phyloP scores from a whole-genome alignment of 1,140 invertebrate genomes.

The Caenorhabditis briggsae region DNA sequence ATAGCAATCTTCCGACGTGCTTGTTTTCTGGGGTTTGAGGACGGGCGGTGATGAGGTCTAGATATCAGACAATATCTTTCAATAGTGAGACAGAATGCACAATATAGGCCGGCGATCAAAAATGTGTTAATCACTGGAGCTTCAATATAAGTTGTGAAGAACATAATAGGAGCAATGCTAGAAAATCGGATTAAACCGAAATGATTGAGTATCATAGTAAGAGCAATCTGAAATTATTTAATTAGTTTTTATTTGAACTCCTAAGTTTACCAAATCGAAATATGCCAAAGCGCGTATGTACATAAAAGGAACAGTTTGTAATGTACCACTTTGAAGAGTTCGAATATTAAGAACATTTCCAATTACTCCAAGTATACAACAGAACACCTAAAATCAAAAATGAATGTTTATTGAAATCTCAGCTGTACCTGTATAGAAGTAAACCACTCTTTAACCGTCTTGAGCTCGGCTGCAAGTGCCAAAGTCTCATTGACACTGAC shows the following conservation, averaged over 20 bases:
- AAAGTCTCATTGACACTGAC: neutral
- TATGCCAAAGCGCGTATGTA: slow-evolving; percentile 75
- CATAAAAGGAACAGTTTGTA: slow-evolving; percentile 76
- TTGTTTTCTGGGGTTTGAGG: slow-evolving; percentile 68
- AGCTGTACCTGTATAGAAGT: neutral
- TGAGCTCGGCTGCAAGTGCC: neutral
- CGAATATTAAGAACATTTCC: slow-evolving; percentile 74
- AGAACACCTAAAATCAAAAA: slow-evolving; percentile 65
- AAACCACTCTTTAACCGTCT: neutral
- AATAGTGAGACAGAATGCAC: slow-evolving; percentile 75
- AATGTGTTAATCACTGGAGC: slow-evolving; percentile 76
- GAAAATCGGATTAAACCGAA: slow-evolving; percentile 60
- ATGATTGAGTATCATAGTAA: slow-evolving; percentile 72
- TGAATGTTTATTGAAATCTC: neutral
- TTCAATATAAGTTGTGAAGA: slow-evolving; percentile 66
- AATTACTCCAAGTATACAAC: slow-evolving; percentile 71
- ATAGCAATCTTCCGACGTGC: slow-evolving; percentile 68
- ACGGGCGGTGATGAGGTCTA: slow-evolving; percentile 26
- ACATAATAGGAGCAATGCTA: slow-evolving; percentile 44
- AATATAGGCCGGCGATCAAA: slow-evolving; percentile 76
- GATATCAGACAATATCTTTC: slow-evolving; percentile 66
- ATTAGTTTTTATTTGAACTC: no score
- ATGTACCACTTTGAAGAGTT: slow-evolving; percentile 72
- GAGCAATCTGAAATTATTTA: slow-evolving; percentile 66
- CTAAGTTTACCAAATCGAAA: slow-evolving; percentile 77